Evolutionary conservation across 2,113 vertebrate genomes (phyloP).

Genomic region (Xenus cinereus): DNA sequence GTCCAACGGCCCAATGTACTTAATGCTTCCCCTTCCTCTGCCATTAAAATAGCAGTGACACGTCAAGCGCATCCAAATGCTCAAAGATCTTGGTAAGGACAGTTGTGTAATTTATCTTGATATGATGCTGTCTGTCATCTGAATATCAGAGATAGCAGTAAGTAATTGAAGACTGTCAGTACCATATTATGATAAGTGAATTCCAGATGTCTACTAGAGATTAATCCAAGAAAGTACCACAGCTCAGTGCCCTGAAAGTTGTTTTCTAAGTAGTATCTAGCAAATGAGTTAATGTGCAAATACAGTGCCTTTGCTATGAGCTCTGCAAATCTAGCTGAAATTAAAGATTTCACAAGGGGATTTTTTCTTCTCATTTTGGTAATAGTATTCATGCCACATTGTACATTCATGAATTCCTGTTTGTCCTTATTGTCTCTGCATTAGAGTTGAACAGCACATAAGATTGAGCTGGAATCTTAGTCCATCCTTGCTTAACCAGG

Average conservation of each 20-base stretch:
- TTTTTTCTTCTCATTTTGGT: neutral
- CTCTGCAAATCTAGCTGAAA: neutral
- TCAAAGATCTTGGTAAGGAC: neutral
- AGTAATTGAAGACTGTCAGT: neutral
- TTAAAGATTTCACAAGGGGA: neutral
- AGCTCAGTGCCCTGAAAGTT: neutral
- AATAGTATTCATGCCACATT: fast-evolving
- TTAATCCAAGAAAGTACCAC: neutral
- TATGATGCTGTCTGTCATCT: neutral
- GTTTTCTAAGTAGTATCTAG: neutral
- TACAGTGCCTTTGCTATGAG: neutral
- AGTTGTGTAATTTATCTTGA: neutral
- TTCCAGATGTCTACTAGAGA: neutral
- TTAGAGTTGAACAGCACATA: neutral
- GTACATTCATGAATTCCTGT: neutral
- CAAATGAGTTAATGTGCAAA: neutral
- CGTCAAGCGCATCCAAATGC: neutral
- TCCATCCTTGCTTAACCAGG: neutral
- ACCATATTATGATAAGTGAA: neutral
- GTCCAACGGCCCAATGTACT: neutral
- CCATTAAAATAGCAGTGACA: neutral
- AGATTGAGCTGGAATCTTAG: neutral
- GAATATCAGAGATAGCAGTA: neutral
- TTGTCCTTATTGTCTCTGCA: neutral
- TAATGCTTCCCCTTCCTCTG: neutral